A percentile compares a stretch with the other conserved stretches of the same genome.
These are phyloP conservation scores for Anthopleura sola DNA, from an alignment of 64 coral and sea anemone species.

Conservation along the genomic window DNA sequence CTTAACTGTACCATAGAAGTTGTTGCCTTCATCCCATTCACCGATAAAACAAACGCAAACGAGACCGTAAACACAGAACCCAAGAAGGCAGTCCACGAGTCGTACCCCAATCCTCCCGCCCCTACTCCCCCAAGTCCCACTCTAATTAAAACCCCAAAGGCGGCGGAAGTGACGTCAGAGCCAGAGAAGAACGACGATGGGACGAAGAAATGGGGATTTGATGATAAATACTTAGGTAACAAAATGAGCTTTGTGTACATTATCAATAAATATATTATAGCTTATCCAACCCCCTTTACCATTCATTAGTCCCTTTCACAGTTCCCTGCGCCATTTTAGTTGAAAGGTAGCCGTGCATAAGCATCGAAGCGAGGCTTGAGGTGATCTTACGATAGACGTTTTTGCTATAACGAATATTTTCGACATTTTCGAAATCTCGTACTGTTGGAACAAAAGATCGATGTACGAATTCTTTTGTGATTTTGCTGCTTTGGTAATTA, in stretches of 20 bases:
- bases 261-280: too few relatives aligned
- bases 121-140: constrained; percentile 9
- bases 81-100: not conserved
- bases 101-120: constrained; percentile 17
- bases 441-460: too few relatives aligned
- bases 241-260: not conserved
- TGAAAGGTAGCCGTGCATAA: too few relatives aligned
- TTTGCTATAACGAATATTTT: too few relatives aligned
- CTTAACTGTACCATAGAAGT: not conserved
- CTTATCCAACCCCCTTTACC: too few relatives aligned
- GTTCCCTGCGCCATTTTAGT: too few relatives aligned
- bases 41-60: not conserved
- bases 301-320: too few relatives aligned
- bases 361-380: too few relatives aligned
- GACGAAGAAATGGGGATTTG: constrained; percentile 11
- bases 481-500: too few relatives aligned
- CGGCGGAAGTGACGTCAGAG: not conserved
- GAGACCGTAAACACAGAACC: not conserved
- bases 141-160: not conserved
- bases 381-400: too few relatives aligned
- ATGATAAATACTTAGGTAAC: constrained; percentile 25
- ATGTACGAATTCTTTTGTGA: too few relatives aligned
- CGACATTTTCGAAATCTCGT: too few relatives aligned
- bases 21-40: not conserved
- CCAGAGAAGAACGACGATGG: not conserved